These are phyloP conservation scores for Pollachius pollachius DNA, from an alignment of 2,113 vertebrate species.

Conservation along the genomic window DNA sequence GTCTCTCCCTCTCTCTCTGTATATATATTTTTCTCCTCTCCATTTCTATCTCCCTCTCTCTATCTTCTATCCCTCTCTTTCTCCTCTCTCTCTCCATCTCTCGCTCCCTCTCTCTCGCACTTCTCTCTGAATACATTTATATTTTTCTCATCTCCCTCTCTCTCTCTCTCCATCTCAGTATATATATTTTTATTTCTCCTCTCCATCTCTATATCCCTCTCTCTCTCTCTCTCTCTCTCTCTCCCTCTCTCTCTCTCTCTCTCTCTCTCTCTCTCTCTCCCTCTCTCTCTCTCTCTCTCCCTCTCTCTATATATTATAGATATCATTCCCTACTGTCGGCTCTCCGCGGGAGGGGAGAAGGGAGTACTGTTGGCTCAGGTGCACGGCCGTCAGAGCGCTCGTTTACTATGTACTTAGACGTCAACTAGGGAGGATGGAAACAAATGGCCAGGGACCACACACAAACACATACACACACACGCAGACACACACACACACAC, in stretches of 20 bases:
- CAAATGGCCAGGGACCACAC: constrained; percentile 58
- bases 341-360: constrained; percentile 26
- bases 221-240: constrained; percentile 5
- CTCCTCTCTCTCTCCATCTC: no score
- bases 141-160: no score
- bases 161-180: no score
- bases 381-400: constrained; percentile 58
- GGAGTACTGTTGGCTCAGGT: constrained; percentile 67
- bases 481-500: neutral
- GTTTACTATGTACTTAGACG: constrained; percentile 53
- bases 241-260: neutral
- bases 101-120: no score
- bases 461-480: constrained; percentile 12
- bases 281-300: neutral
- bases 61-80: no score
- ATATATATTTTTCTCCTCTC: no score
- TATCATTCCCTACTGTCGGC: constrained; percentile 32
- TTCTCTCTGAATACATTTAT: no score
- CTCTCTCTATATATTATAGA: constrained; percentile 4
- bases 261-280: neutral
- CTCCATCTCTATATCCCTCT: no score
- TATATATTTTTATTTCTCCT: no score
- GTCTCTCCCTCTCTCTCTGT: no score
- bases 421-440: constrained; percentile 40
- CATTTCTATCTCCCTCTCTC: no score